These are phyloP conservation scores for Nycticorax nycticorax DNA, from an alignment of 2,113 vertebrate genomes.

Conservation along the genomic window DNA sequence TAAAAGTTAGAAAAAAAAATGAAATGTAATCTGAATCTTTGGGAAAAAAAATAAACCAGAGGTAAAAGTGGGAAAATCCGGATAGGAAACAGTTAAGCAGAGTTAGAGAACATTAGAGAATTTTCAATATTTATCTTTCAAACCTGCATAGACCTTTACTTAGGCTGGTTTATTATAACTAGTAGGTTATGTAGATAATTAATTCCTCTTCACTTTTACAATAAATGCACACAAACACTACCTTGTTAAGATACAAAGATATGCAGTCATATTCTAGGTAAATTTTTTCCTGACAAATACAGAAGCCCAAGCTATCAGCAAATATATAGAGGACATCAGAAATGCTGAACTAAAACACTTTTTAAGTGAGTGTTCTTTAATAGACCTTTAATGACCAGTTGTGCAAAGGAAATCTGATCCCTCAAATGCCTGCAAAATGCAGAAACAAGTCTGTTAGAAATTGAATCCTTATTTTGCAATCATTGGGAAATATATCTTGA, in stretches of 20 bases:
- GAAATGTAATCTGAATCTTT: background rate
- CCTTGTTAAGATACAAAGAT: background rate
- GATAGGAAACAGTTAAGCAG: background rate
- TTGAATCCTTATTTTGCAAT: background rate
- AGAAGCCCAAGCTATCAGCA: background rate
- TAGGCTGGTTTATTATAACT: background rate
- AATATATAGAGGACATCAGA: background rate
- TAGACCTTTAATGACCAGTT: background rate
- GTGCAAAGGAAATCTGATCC: background rate
- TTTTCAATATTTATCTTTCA: background rate
- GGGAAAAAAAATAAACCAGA: background rate
- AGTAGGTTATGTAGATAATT: background rate
- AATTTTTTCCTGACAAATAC: background rate
- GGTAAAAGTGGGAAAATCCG: background rate
- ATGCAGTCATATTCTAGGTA: background rate
- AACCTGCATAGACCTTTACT: background rate
- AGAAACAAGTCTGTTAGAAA: background rate
- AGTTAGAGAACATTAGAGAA: background rate
- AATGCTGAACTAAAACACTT: background rate
- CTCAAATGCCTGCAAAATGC: background rate
- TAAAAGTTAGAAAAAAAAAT: background rate
- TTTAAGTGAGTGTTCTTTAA: fast-evolving
- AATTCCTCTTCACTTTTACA: background rate
- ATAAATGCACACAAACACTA: background rate
- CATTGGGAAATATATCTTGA: background rate